A percentile compares a stretch with the other conserved stretches of the same genome.
Conservation (phyloP, 2,888 invertebrate genomes). For the Plebejus anna region DNA sequence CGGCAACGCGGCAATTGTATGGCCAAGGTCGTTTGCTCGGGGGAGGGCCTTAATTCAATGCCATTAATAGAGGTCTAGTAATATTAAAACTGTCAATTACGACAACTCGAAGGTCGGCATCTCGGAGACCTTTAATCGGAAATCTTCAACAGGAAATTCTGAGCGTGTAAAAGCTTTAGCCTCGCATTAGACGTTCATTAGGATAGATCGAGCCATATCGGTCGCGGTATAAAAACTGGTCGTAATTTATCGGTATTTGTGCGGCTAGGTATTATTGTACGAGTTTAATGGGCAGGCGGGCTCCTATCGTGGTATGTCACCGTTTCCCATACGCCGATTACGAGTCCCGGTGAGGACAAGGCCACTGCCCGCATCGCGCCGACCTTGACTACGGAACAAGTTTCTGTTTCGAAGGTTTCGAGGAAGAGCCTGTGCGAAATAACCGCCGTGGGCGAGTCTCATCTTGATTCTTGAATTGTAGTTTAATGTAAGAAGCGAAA, state of each 20-base stretch:
- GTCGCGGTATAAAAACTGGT: slow-evolving; percentile 7
- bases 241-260: not conserved
- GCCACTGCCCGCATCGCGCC: slow-evolving; percentile 8
- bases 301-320: not conserved
- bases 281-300: not conserved
- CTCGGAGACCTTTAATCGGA: slow-evolving; percentile 6
- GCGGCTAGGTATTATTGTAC: not conserved
- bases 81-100: slow-evolving; percentile 14
- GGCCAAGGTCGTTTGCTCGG: too few relatives aligned
- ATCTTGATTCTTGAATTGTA: not conserved
- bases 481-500: not conserved
- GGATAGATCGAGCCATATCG: slow-evolving; percentile 9
- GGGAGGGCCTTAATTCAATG: not conserved
- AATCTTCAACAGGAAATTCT: slow-evolving; percentile 16
- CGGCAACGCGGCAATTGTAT: too few relatives aligned
- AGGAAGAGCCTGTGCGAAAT: slow-evolving; percentile 6
- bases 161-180: slow-evolving; percentile 7
- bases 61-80: slow-evolving; percentile 10
- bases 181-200: slow-evolving; percentile 22
- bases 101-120: slow-evolving; percentile 10
- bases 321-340: not conserved
- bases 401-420: slow-evolving; percentile 3
- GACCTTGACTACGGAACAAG: slow-evolving; percentile 13
- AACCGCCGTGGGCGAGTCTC: not conserved
- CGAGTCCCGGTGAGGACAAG: slow-evolving; percentile 7